A percentile compares a stretch with the other conserved stretches of the same genome.
Evolutionary conservation across 2,113 vertebrate genomes (phyloP).

Genomic region (Oryzias javanicus): DNA sequence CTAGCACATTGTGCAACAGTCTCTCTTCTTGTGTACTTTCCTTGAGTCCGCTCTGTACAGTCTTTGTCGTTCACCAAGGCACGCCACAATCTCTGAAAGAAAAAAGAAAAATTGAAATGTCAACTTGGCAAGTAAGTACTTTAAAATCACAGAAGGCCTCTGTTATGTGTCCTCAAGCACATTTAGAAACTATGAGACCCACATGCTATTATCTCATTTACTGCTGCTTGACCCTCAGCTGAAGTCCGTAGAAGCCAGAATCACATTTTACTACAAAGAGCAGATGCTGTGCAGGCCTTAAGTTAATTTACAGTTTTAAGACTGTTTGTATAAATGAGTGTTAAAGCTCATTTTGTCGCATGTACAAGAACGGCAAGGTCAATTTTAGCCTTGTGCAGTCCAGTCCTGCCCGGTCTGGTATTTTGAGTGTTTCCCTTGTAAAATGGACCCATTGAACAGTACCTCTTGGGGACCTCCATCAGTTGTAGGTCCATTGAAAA

Average conservation of each 20-base stretch:
- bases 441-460: too few species aligned
- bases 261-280: background rate
- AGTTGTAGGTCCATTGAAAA: too few species aligned
- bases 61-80: conserved; percentile 66
- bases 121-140: conserved; percentile 58
- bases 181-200: conserved; percentile 54
- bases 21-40: conserved; percentile 65
- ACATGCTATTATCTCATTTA: conserved; percentile 51
- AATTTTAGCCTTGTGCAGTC: too few species aligned
- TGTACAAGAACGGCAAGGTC: too few species aligned
- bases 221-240: conserved; percentile 52
- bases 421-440: too few species aligned
- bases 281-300: background rate
- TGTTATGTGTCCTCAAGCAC: conserved; percentile 56
- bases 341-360: too few species aligned
- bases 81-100: conserved; percentile 69
- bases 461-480: too few species aligned
- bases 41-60: conserved; percentile 65
- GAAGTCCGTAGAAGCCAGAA: conserved; percentile 40
- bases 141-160: conserved; percentile 54
- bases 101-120: conserved; percentile 33
- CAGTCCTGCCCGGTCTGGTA: too few species aligned
- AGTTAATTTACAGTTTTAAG: too few species aligned
- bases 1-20: conserved; percentile 89
- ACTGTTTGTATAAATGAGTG: too few species aligned